Evolutionary conservation across 2,888 invertebrate species (phyloP), one percentile per base, ranked within the genome.

Genomic region (Plebejus anna): DNA sequence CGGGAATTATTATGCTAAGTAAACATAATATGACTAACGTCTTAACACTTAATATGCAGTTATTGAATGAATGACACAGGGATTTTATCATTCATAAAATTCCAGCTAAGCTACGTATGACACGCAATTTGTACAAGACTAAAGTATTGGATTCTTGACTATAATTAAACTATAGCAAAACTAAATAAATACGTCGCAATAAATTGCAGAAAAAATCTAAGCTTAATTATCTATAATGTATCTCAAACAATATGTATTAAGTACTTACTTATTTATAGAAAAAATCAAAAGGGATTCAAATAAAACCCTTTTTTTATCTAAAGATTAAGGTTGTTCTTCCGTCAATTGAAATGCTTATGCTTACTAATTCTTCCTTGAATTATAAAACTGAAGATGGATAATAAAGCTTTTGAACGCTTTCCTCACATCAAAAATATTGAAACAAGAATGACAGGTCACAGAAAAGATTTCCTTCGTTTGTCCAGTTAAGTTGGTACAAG

Each of bases 41-140:
- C 72, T 72, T 5, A 28, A 11, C 9, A 71, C 38, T 71, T 71
- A 42, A 9, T 42, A 38, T 71, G 71, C 71, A 42, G 38, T 42
- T 71, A 71, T 71, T 72, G 72, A 51, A 72, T 72, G 72, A 72
- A 72, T 72, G 47, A 72, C 72, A 72, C 5, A 51, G 9, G n/a
- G 6, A 4, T 72, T 47, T 22, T 47, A 13, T 28, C 47, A 72
- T 72, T 72, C 72, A 72, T 72, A 72, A 72, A 47, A 47, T 47
- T 47, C 42, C 72, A 47, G 7, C 22, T 61, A 22, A 61, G 28
- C 28, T 61, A 7, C 61, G 28, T 61, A 61, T 28, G 28, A 61
- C 4, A 61, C 61, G 28, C 22, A 71, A 36, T 71, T 71, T n/a
- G 38, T 71, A 71, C 22, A 2, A 22, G 22, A 59, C n/a, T 22